Evolutionary conservation across 2,888 invertebrate species (phyloP), one percentile per base, ranked within the genome.

Genomic region (Pyrrhia umbra): DNA sequence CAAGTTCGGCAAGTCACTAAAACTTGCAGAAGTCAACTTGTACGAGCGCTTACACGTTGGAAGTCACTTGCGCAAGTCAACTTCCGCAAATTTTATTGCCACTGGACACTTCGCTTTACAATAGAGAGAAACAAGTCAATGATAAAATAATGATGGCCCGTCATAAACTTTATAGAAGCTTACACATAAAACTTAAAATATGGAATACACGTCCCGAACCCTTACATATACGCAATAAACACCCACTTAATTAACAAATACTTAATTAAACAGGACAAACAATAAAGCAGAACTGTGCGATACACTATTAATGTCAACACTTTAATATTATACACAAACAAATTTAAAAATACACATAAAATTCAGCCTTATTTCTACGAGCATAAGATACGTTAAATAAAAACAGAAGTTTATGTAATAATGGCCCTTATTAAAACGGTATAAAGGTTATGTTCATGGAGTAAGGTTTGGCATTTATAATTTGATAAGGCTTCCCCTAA

Each of bases 211-310:
- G 21, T 50, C 18, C 55, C 15, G 51, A 30, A 18, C 18, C 23
- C 54, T 47, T 10, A 34, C 13, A 20, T 30, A 49, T 47, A 34
- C 1, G 10, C 39, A 8, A 67, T 72, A 75, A 77, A 71, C 63
- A 77, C 77, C 52, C 59, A 68, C 55, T 71, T 80, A 80, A 80
- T 80, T 77, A 79, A 78, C 61, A 51, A 74, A 77, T 76, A 46
- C 59, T 66, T 75, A 70, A 78, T 75, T 75, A 70, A 63, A 58
- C 60, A 68, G 52, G 16, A 70, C 61, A 63, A 56, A 78, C 69
- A 76, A 68, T 77, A 70, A 80, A 75, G 49, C 72, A 75, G 47
- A 72, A 62, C 47, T 56, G 63, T 76, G 51, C 46, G 54, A 68
- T 68, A 67, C 66, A 77, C 63, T 72, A 69, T 68, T 63, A 66